Base-by-base conservation (phyloP, 2,113 vertebrate species). In the Elaphurus davidianus region DNA sequence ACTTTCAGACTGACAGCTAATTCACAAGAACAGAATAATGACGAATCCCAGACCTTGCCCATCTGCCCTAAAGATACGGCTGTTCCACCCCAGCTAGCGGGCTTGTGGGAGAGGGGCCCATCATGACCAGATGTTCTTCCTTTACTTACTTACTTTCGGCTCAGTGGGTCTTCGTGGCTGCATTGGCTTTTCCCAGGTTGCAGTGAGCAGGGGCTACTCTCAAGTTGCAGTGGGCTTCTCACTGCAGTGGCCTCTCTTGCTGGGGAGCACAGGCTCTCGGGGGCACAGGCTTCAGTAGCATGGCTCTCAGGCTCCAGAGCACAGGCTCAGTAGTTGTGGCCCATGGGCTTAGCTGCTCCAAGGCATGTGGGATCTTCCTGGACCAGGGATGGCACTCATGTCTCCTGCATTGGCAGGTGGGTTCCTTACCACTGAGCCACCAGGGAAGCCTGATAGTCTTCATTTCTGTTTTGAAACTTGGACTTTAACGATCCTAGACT, bases 141-240 rank as follows among this genome's bases (percentile, higher is more conserved):
- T 4, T 40, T 2, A 14, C 36, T 14, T 27, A 1, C 23, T 27
- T 76, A 43, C 3, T 43, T 74, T 14, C 7, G 40, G 71, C 71
- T 14, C 21, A 7, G 23, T 1, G 1, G 36, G 23, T 76, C 71
- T 14, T 76, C 0, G 1, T 0, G 0, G 36, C 71, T 0, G 23
- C 36, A 7, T 0, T 11, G 71, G 36, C 71, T 43, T 74, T 43
- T 3, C 71, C 23, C 23, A 11, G 23, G 71, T 27, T 76, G 71
- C 23, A 5, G 71, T 3, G 23, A 74, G 71, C 36, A 25, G 71
- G 12, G 71, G 36, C 36, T 5, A 3, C 23, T 43, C 23, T 43
- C 36, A 3, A 21, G 10, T 7, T 14, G 36, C 71, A 27, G 67
- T 25, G 67, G 36, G 67, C 5, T 0, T 74, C 36, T 40, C 67